Evolutionary conservation across 2,113 vertebrate genomes (phyloP), one percentile per base, ranked within the genome.

Genomic region (Pseudopipra pipra): DNA sequence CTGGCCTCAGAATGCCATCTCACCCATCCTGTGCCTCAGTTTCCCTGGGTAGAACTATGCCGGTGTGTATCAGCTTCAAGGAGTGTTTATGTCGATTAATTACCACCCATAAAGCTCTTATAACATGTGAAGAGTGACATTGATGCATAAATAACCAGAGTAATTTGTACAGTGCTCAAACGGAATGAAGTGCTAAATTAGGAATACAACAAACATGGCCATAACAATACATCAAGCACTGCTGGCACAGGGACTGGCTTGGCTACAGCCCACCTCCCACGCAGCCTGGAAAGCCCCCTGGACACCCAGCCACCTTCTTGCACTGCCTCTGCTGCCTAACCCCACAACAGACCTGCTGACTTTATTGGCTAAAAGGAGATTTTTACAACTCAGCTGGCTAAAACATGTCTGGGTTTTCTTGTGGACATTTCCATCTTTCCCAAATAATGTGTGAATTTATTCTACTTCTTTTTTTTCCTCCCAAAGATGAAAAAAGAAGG

Each of bases 1-100:
- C 7, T 1, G 9, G 19, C 24, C 22, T n/a, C 1, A 0, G 18
- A 4, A 0, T 5, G 11, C 12, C 4, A 14, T 35, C 12, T 13
- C 4, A 11, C 14, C 21, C 37, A 12, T 17, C 21, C 61, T 0
- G 1, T 14, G 72, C 93, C 95, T 96, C 95, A 75, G 91, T 95
- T 96, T 96, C 92, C 65, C 88, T 3, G 13, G 2, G 39, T 27
- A 47, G 63, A 44, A 5, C 24, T 14, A 4, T 19, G 2, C 4
- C 0, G 15, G 5, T 9, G 7, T 4, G 1, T 9, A 20, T 2
- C 25, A 15, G 46, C 41, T 75, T 46, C 59, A 4, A 52, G 37
- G 56, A 74, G 39, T 5, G 1, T 17, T 27, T 21, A 7, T 8
- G 52, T 0, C 6, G 14, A 30, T 84, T 93, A 77, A 94, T 86